These are phyloP conservation scores for Furnarius figulus DNA, from an alignment of 2,113 vertebrate species.

Conservation along the genomic window DNA sequence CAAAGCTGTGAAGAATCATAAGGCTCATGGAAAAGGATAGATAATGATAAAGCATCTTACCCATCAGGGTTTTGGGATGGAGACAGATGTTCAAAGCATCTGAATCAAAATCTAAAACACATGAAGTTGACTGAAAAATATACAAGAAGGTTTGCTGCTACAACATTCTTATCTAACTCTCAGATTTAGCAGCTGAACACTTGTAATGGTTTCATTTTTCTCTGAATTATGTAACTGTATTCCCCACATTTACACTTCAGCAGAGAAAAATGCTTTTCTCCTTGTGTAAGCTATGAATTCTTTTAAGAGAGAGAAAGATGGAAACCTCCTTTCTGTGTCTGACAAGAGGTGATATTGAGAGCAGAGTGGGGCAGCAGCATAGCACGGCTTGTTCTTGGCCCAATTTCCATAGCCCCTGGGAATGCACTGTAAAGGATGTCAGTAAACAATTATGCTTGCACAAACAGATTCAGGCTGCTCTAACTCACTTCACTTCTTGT, in stretches of 20 bases:
- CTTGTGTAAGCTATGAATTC: background rate
- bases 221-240: background rate
- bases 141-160: background rate
- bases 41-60: background rate
- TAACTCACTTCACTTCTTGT: slow-evolving; percentile 8
- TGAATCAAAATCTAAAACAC: background rate
- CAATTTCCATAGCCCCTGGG: slow-evolving; percentile 21
- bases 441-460: slow-evolving; percentile 28
- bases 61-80: background rate
- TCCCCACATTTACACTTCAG: background rate
- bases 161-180: background rate
- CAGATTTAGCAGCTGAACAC: background rate
- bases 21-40: background rate
- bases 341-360: background rate
- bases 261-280: background rate
- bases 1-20: background rate
- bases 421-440: slow-evolving; percentile 17
- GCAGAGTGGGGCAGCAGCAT: background rate
- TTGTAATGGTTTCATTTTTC: background rate
- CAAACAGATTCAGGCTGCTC: slow-evolving; percentile 41
- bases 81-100: background rate
- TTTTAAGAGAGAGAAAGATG: background rate
- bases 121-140: background rate
- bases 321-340: background rate
- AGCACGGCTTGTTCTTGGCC: background rate